These are phyloP conservation scores for Bimastos eiseni DNA, from an alignment of 2,888 invertebrate species.

Conservation along the genomic window DNA sequence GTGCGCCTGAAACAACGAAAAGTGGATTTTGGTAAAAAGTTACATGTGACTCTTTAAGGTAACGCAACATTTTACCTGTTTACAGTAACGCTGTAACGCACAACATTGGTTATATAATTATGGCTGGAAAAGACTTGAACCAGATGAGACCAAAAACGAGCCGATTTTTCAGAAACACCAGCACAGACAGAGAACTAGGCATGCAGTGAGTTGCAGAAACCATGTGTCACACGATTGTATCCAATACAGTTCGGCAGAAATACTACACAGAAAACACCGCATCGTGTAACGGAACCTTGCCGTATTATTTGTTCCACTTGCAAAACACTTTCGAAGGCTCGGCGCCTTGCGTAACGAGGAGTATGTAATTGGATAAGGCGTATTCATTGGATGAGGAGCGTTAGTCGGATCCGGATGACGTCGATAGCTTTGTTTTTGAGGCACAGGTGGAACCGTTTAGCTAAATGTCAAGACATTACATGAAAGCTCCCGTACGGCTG, in stretches of 20 bases:
- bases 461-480: constrained; percentile 9
- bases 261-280: background rate
- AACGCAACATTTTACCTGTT: no score
- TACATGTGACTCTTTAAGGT: no score
- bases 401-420: background rate
- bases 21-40: background rate
- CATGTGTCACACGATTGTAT: background rate
- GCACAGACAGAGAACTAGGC: no score
- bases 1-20: background rate
- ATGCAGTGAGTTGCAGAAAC: no score
- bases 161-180: no score
- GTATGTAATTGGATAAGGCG: background rate
- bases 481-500: background rate
- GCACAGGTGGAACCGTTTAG: background rate
- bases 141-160: no score
- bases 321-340: background rate
- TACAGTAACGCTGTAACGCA: no score
- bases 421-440: background rate
- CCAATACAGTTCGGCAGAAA: background rate
- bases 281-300: background rate
- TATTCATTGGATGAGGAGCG: background rate
- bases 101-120: no score
- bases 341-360: background rate
- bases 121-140: no score
- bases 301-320: background rate